Percentiles rank a stretch among this genome's conserved stretches.
Evolutionary conservation across 2,113 vertebrate genomes (phyloP).

Genomic region (Hydrochoerus hydrochaeris): DNA sequence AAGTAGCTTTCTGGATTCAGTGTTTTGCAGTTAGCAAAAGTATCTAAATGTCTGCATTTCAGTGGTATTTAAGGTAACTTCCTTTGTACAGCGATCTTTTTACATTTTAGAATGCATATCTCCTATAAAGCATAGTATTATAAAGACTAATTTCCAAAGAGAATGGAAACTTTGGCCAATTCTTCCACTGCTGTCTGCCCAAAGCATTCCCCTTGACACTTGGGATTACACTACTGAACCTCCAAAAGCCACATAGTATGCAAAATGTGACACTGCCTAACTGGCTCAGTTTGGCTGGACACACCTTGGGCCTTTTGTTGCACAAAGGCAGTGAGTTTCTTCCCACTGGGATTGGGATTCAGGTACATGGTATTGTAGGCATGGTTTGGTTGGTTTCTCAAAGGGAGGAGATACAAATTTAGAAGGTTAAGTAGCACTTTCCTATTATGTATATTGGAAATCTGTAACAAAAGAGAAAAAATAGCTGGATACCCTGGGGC

Average conservation of each 20-base stretch:
- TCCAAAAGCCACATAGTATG: background rate
- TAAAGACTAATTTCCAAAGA: background rate
- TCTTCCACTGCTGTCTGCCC: background rate
- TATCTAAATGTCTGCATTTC: background rate
- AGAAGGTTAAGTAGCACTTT: background rate
- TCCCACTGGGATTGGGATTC: background rate
- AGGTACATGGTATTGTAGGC: background rate
- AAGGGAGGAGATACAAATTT: background rate
- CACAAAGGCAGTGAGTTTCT: background rate
- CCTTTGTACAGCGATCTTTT: background rate
- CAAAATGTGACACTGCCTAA: background rate
- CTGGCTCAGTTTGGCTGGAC: background rate
- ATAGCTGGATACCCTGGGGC: background rate
- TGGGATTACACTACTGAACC: background rate
- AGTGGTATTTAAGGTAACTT: background rate
- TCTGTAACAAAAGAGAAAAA: background rate
- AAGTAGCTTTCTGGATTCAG: constrained; percentile 13
- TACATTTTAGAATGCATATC: constrained; percentile 22
- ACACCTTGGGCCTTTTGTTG: background rate
- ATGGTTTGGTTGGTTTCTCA: background rate
- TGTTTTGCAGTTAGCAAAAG: background rate
- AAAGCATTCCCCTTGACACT: background rate
- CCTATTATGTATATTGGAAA: background rate
- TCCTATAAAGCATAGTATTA: constrained; percentile 8
- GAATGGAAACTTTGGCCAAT: background rate